Evolutionary conservation across 2,113 vertebrate species (phyloP).

Genomic region (Thalassarche chlororhynchos): DNA sequence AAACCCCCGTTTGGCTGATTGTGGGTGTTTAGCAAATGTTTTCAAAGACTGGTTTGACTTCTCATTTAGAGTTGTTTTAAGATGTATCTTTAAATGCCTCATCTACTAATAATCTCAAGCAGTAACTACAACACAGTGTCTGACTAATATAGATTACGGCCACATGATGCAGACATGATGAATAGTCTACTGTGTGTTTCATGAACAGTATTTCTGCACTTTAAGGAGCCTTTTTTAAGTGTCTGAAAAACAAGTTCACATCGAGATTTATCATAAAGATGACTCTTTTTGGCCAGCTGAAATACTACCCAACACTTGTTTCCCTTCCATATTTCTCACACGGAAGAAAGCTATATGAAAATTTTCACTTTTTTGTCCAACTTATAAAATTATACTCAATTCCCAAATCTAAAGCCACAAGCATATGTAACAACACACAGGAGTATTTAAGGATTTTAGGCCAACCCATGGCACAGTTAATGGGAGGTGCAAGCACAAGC

Average conservation of each 20-base stretch:
- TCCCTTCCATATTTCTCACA: neutral
- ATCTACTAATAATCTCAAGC: slow-evolving; percentile 20
- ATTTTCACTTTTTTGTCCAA: neutral
- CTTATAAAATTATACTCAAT: neutral
- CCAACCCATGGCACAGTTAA: neutral
- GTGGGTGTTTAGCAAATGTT: neutral
- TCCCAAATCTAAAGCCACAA: neutral
- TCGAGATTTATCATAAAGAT: neutral
- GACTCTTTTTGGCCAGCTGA: neutral
- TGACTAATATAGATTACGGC: neutral
- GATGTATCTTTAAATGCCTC: neutral
- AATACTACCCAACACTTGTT: neutral
- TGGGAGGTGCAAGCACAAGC: neutral
- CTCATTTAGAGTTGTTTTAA: neutral
- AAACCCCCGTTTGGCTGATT: neutral
- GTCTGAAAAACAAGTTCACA: neutral
- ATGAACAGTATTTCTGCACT: neutral
- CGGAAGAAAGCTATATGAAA: neutral
- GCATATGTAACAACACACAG: neutral
- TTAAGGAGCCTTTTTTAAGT: neutral
- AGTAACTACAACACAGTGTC: neutral
- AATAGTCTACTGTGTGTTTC: neutral
- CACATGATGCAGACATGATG: neutral
- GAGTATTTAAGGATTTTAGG: neutral
- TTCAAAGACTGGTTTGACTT: neutral